Conservation (phyloP, 2,797 vertebrate species). For the Gallinago stenura region DNA sequence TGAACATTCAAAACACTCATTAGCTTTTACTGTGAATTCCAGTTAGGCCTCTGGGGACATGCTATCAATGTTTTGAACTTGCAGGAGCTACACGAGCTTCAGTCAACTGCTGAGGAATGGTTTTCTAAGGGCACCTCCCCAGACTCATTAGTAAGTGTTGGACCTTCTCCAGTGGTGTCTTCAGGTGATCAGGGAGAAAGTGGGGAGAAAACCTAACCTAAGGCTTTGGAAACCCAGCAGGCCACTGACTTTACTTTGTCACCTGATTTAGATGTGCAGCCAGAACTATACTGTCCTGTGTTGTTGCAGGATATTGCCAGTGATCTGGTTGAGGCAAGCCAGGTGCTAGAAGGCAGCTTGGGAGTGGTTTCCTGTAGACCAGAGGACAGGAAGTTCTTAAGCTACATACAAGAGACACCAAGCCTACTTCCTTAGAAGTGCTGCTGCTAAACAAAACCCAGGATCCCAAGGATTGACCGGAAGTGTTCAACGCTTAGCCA, state of each 20-base stretch:
- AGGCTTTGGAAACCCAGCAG: background rate
- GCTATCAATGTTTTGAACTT: slow-evolving; percentile 30
- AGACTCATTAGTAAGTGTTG: background rate
- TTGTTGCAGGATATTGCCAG: background rate
- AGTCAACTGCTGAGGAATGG: background rate
- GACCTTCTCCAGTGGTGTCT: background rate
- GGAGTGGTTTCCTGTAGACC: background rate
- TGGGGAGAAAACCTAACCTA: background rate
- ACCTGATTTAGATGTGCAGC: background rate
- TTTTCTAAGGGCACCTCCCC: background rate
- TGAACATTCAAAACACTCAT: background rate
- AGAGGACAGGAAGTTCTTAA: background rate
- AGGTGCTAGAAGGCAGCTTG: background rate
- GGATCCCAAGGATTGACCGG: background rate
- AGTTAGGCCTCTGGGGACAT: background rate
- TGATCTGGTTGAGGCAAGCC: background rate
- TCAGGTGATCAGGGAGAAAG: background rate
- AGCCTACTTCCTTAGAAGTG: background rate
- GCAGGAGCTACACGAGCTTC: background rate
- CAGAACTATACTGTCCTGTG: slow-evolving; percentile 24
- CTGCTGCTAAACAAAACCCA: background rate
- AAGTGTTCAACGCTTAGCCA: background rate
- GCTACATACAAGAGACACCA: background rate
- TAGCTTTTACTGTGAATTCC: background rate
- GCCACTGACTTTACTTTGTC: background rate